A percentile compares a stretch with the other conserved stretches of the same genome.
These are phyloP conservation scores for Avahi laniger DNA, from an alignment of 2,797 vertebrate species.

Conservation along the genomic window DNA sequence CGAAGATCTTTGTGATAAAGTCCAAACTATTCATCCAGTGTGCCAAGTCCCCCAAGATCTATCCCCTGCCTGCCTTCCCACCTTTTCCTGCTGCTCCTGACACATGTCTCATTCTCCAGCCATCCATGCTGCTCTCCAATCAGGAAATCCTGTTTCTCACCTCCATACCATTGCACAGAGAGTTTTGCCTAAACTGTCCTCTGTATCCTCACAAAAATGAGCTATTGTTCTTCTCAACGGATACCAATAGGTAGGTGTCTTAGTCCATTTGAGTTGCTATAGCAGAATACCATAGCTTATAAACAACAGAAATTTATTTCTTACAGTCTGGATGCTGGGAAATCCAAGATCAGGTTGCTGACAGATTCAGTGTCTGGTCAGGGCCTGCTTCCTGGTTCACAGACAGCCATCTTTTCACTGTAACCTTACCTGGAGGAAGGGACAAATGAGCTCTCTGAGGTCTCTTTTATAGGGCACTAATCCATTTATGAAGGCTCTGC, in stretches of 20 bases:
- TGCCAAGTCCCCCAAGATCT: not conserved
- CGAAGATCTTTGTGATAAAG: not conserved
- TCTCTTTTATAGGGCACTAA: not conserved
- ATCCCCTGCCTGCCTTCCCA: not conserved
- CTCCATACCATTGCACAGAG: not conserved
- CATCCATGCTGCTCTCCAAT: not conserved
- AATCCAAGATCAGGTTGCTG: not conserved
- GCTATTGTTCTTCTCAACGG: not conserved
- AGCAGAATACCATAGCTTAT: not conserved
- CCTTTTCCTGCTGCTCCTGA: not conserved
- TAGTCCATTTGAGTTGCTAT: not conserved
- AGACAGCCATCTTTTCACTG: not conserved
- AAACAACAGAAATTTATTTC: not conserved
- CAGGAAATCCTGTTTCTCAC: not conserved
- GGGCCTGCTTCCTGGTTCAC: not conserved
- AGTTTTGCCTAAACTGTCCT: not conserved
- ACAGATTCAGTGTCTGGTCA: too few relatives aligned
- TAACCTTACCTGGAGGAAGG: not conserved
- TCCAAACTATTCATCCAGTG: not conserved
- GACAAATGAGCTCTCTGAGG: not conserved
- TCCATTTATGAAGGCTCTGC: not conserved
- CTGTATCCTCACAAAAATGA: not conserved
- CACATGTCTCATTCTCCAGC: rapidly evolving
- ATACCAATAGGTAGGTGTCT: not conserved
- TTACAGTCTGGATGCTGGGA: not conserved